Conservation (phyloP, 2,797 vertebrate species). For the Paguma larvata region DNA sequence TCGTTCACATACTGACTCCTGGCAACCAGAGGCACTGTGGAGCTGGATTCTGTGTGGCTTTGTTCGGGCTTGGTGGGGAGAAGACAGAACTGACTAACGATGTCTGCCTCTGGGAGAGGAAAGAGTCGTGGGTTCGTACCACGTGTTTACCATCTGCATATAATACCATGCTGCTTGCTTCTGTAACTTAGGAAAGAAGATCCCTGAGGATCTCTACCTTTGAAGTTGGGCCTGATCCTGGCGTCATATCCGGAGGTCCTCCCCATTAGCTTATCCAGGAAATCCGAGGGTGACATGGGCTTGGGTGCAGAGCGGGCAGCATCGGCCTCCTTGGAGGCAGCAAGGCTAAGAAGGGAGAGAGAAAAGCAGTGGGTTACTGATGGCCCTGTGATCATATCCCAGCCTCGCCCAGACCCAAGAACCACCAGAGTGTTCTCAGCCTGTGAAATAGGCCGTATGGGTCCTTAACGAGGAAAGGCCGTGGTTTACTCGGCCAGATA, state of each 20-base stretch:
- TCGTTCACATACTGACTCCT: not conserved
- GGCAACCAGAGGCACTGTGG: not conserved
- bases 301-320: constrained; percentile 95
- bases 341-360: constrained; percentile 92
- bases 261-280: constrained; percentile 99
- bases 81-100: not conserved
- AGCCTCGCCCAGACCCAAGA: not conserved
- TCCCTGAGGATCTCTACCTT: constrained; percentile 91
- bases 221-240: constrained; percentile 99
- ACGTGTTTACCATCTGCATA: not conserved
- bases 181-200: not conserved
- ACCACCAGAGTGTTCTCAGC: constrained; percentile 43
- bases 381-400: not conserved
- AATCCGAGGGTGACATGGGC: constrained; percentile 98
- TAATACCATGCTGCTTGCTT: not conserved
- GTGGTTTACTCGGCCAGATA: constrained; percentile 85
- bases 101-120: not conserved
- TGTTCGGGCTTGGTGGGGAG: not conserved
- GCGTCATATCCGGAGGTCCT: constrained; percentile 99
- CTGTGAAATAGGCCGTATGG: constrained; percentile 63
- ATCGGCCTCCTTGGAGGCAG: constrained; percentile 96
- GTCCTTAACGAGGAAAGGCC: constrained; percentile 79
- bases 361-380: constrained; percentile 68
- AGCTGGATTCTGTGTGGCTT: not conserved
- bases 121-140: not conserved